Evolutionary conservation across 2,113 vertebrate genomes (phyloP).

Genomic region (Pontoporia blainvillei): DNA sequence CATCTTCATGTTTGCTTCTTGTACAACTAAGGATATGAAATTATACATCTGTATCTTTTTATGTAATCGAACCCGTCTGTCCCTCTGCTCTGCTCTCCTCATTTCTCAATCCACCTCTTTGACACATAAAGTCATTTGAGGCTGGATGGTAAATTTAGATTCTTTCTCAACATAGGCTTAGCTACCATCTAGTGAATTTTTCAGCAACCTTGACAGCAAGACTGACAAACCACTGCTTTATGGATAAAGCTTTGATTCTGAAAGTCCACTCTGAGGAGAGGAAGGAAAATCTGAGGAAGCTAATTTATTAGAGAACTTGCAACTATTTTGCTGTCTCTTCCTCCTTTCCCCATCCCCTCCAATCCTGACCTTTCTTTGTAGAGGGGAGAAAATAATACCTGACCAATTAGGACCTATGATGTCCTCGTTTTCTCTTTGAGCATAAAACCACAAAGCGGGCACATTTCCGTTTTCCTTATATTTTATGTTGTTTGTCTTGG

Average conservation of each 20-base stretch:
- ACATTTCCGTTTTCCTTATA: background rate
- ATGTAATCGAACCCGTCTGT: background rate
- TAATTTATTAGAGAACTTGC: background rate
- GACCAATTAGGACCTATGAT: background rate
- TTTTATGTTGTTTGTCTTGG: background rate
- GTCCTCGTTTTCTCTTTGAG: conserved; percentile 2
- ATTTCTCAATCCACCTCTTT: background rate
- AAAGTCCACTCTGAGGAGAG: background rate
- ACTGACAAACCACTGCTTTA: background rate
- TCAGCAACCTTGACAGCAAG: background rate
- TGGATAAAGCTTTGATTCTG: background rate
- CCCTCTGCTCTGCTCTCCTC: background rate
- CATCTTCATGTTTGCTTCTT: background rate
- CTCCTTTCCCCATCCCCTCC: background rate
- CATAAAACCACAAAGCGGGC: background rate
- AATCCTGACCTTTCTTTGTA: background rate
- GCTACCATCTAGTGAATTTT: conserved; percentile 3
- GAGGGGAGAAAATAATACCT: background rate
- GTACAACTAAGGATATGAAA: background rate
- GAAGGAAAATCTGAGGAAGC: background rate
- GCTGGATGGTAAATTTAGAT: background rate
- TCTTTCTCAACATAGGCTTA: background rate
- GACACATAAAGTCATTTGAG: background rate
- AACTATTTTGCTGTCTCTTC: background rate
- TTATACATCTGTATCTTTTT: background rate